Evolutionary conservation across 2,888 invertebrate species (phyloP), one percentile per base, ranked within the genome.

Genomic region (Leptopilina drosophilae): DNA sequence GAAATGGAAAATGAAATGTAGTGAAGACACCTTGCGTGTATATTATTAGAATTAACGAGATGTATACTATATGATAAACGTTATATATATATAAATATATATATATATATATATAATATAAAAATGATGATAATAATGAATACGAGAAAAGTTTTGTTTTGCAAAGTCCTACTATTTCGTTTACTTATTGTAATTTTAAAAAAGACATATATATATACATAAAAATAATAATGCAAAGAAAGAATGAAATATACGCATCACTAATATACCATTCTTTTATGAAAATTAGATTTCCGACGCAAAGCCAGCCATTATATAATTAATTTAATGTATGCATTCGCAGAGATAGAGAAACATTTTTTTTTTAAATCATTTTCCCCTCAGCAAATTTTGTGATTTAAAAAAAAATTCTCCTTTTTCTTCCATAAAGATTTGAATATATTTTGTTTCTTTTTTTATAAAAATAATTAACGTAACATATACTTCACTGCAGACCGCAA

Each of bases 301-400:
- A 26, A 73, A 73, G 73, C 73, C 73, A 73, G 56, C 73, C 73
- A 33, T 56, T 73, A 73, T 56, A 56, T 73, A 53, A 73, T 73
- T 49, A 12, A 12, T 49, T 49, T 0, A 12, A 49, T 9, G 15
- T 5, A 69, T 56, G 73, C 73, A 73, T 73, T 73, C 73, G 26
- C n/a, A 33, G 56, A 73, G 42, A 42, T 8, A 42, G 8, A 42
- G 8, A 42, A 42, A 73, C 33, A n/a, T 8, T 40, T 56, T 9
- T 9, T 1, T 20, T 4, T 73, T 56, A 73, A 53, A 53, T 73
- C 56, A 56, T 56, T 73, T 56, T 73, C 73, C 33, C 33, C 56
- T 73, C 56, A 73, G 56, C 40, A 40, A 33, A 56, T 53, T 73
- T 56, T 73, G 26, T 56, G 73, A 7, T 56, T n/a, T 40, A 42